phyloP scores from a whole-genome alignment of 92 coral and sea anemone genomes.

The Epizoanthus fatuus region DNA sequence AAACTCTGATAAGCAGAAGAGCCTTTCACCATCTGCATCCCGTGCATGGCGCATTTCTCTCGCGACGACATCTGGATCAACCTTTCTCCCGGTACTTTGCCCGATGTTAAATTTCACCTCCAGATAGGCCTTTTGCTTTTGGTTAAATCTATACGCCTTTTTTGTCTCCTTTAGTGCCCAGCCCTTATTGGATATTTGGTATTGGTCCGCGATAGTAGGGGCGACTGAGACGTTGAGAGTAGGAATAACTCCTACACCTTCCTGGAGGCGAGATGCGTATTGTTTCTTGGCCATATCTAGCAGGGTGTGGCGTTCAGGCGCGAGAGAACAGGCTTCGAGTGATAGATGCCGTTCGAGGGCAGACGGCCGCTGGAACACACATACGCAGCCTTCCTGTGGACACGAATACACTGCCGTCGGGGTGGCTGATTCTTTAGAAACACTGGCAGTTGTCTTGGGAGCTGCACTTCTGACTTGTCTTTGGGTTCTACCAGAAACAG shows the following conservation, averaged over 20 bases:
- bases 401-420: constrained; percentile 39
- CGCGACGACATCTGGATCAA: constrained; percentile 39
- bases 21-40: constrained; percentile 47
- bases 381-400: constrained; percentile 70
- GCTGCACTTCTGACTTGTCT: too few relatives aligned
- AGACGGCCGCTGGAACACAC: constrained; percentile 49
- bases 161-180: constrained; percentile 19
- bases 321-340: constrained; percentile 41
- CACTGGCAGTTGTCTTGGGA: not conserved
- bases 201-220: not conserved
- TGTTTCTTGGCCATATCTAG: constrained; percentile 59
- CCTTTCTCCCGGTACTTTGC: constrained; percentile 16
- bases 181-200: not conserved
- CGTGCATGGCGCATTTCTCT: constrained; percentile 56
- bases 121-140: constrained; percentile 12
- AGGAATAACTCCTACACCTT: constrained; percentile 66
- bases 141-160: not conserved
- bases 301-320: constrained; percentile 54
- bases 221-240: constrained; percentile 8
- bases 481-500: too few relatives aligned
- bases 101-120: constrained; percentile 17
- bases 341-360: constrained; percentile 64
- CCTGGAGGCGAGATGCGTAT: constrained; percentile 51
- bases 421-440: not conserved
- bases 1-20: constrained; percentile 46